Conservation (phyloP, 2,797 vertebrate species). For the Enteromius treurensis region DNA sequence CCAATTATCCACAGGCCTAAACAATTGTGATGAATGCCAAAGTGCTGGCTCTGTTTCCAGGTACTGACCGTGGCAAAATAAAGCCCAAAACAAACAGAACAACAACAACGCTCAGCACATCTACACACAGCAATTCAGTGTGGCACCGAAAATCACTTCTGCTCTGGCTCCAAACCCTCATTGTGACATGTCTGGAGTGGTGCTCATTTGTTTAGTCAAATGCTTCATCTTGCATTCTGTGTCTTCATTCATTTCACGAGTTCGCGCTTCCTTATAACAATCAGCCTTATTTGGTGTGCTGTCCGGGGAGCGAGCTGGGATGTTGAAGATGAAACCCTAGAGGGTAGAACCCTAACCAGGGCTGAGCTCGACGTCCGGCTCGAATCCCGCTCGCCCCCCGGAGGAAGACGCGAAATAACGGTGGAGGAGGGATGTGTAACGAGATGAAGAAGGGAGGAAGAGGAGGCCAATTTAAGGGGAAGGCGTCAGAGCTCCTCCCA, state of each 20-base stretch:
- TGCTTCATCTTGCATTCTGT: neutral
- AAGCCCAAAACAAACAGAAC: constrained; percentile 45
- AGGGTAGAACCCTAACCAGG: no score
- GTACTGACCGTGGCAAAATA: constrained; percentile 41
- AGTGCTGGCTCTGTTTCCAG: constrained; percentile 50
- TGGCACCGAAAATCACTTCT: neutral
- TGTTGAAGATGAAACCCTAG: no score
- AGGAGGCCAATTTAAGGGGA: no score
- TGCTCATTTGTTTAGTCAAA: neutral
- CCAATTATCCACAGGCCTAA: constrained; percentile 56
- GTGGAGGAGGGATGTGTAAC: no score
- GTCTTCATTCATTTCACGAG: neutral
- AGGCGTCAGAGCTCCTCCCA: no score
- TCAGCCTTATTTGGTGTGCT: no score
- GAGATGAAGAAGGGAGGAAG: no score
- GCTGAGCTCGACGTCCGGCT: no score
- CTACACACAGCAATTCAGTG: neutral
- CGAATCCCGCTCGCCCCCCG: no score
- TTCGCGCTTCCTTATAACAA: no score
- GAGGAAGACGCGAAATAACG: no score
- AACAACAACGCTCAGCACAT: neutral
- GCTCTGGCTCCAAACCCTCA: neutral
- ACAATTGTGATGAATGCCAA: constrained; percentile 58
- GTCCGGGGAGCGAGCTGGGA: no score
- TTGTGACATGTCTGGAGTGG: neutral